phyloP scores from a whole-genome alignment of 2,113 vertebrate genomes.

The Cyprinodon variegatus region DNA sequence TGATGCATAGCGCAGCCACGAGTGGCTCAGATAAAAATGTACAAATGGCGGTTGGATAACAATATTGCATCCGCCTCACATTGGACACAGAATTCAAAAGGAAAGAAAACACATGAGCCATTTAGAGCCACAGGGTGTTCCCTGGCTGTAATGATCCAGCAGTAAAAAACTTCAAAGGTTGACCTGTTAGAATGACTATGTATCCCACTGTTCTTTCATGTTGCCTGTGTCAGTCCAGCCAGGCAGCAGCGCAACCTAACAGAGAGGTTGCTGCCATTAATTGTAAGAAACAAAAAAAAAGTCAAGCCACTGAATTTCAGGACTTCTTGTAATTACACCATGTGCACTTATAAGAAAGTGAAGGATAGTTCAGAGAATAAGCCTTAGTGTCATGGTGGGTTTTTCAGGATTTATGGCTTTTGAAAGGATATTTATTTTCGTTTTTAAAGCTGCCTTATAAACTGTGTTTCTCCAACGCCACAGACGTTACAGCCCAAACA shows the following conservation, averaged over 20 bases:
- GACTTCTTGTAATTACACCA: constrained; percentile 44
- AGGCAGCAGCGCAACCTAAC: constrained; percentile 46
- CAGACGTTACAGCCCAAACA: constrained; percentile 17
- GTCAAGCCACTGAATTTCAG: constrained; percentile 49
- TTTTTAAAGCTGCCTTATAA: constrained; percentile 49
- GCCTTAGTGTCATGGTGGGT: constrained; percentile 58
- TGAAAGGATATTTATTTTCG: constrained; percentile 48
- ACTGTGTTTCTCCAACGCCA: constrained; percentile 34
- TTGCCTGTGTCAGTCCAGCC: constrained; percentile 61
- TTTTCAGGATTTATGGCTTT: constrained; percentile 59
- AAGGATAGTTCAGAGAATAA: constrained; percentile 43
- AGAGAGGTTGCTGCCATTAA: constrained; percentile 59
- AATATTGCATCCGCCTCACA: constrained; percentile 13
- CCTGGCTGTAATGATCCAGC: constrained; percentile 59
- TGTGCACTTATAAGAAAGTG: not conserved
- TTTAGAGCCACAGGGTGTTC: constrained; percentile 29
- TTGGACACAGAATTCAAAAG: constrained; percentile 4
- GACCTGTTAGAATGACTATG: constrained; percentile 63
- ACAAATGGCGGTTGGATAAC: constrained; percentile 52
- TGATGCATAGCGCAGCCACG: constrained; percentile 25
- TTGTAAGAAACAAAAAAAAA: constrained; percentile 33
- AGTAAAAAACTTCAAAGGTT: constrained; percentile 61
- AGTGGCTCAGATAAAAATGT: constrained; percentile 37
- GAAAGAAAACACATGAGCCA: constrained; percentile 25
- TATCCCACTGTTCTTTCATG: constrained; percentile 63